Conservation (phyloP, 2,888 invertebrate species). For the Phania funesta region DNA sequence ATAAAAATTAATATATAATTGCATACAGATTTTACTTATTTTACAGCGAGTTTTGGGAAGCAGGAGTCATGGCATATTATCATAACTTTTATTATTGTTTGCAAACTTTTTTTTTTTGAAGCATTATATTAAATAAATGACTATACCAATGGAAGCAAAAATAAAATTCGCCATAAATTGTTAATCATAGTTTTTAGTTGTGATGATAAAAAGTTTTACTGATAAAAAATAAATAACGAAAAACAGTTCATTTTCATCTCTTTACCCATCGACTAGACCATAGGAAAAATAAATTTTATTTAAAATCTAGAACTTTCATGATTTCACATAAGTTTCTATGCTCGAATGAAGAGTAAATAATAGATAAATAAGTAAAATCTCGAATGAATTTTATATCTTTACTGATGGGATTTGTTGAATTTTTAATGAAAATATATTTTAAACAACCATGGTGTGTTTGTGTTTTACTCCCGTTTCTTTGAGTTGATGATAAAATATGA, state of each 20-base stretch:
- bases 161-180: slow-evolving; percentile 24
- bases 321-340: slow-evolving; percentile 1
- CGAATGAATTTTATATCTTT: slow-evolving; percentile 60
- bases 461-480: neutral
- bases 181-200: slow-evolving; percentile 20
- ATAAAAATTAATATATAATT: no score
- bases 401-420: slow-evolving; percentile 61
- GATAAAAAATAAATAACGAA: no score
- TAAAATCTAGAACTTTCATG: slow-evolving; percentile 27
- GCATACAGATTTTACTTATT: no score
- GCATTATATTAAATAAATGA: slow-evolving; percentile 39
- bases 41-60: no score
- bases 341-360: neutral
- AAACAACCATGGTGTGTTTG: slow-evolving; percentile 36
- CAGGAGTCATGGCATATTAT: no score
- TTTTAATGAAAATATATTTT: slow-evolving; percentile 52
- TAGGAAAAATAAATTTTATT: slow-evolving; percentile 14
- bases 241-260: slow-evolving; percentile 24
- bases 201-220: neutral
- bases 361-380: slow-evolving; percentile 16
- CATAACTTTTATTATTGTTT: no score
- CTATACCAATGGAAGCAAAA: slow-evolving; percentile 24
- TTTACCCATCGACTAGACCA: slow-evolving; percentile 27
- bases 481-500: no score
- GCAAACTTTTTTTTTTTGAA: no score